Evolutionary conservation across 2,888 invertebrate genomes (phyloP).

Genomic region (Poecilobothrus nobilitatus): DNA sequence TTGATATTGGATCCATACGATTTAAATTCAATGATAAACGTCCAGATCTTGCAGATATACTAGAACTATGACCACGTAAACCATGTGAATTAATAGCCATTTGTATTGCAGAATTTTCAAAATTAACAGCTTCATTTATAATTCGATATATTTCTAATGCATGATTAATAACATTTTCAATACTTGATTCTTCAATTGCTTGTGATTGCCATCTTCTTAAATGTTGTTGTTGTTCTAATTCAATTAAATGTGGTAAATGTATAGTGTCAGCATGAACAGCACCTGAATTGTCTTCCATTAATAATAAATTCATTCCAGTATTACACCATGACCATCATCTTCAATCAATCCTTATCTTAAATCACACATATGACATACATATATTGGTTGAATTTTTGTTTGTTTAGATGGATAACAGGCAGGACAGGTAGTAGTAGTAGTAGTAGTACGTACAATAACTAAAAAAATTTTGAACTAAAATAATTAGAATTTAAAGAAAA

Average conservation of each 20-base stretch:
- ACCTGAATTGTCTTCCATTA: no score
- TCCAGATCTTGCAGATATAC: no score
- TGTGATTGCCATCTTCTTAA: neutral
- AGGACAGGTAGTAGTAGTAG: no score
- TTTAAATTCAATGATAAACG: neutral
- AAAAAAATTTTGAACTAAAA: neutral
- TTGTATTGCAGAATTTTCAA: neutral
- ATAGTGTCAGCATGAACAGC: no score
- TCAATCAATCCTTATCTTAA: no score
- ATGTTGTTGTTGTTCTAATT: neutral
- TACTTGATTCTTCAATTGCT: neutral
- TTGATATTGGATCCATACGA: no score
- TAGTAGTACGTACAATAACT: neutral
- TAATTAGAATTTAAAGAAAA: neutral
- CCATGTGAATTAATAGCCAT: conserved; percentile 2
- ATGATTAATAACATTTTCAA: conserved; percentile 6
- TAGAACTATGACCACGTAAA: neutral
- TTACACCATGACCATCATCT: no score
- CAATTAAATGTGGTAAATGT: neutral
- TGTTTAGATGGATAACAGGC: no score
- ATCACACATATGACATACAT: no score
- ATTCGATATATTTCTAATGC: neutral
- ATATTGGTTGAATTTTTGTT: no score
- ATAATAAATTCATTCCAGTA: no score
- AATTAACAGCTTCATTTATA: neutral